Evolutionary conservation across 1,140 invertebrate species (phyloP), one percentile per base, ranked within the genome.

Genomic region (Brachionus angularis): DNA sequence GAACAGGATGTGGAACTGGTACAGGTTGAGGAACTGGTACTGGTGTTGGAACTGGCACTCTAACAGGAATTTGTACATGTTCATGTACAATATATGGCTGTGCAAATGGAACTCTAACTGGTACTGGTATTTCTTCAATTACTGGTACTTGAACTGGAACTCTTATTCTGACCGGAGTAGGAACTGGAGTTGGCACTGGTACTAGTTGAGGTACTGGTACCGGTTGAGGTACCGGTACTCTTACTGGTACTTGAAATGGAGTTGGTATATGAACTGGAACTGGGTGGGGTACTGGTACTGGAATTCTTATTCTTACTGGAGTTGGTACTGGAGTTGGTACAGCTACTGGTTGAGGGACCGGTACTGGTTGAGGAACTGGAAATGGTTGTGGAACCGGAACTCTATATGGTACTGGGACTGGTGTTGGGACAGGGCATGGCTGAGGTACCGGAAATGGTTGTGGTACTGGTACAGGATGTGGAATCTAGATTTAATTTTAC

Each of bases 211-310:
- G 33, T 12, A 31, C 27, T 1, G 23, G 53, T 25, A 50, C 49
- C 18, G 29, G 52, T 7, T 29, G 52, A 16, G 52, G 52, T 21
- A 55, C 52, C 16, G 52, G 52, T n/a, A 55, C 52, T 55, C 27
- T 29, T 33, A 55, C 52, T 55, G 52, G 52, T 16, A 31, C 27
- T 55, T 29, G 52, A 55, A 55, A 27, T 34, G 52, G 52, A 55
- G 31, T 27, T 18, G 52, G 52, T 33, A 55, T 31, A 5, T 27
- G 52, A 1, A 31, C 27, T 31, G 52, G 52, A 16, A 61, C 36
- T 61, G 34, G 34, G 7, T 25, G 10, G 14, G 55, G 55, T 44
- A 61, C 55, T 14, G 18, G 34, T 5, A 21, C 10, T 14, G 34
- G 55, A n/a, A n/a, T n/a, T n/a, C n/a, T n/a, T 27, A n/a, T 21